Conservation (phyloP, 2,113 vertebrate genomes). For the Prionailurus viverrinus region DNA sequence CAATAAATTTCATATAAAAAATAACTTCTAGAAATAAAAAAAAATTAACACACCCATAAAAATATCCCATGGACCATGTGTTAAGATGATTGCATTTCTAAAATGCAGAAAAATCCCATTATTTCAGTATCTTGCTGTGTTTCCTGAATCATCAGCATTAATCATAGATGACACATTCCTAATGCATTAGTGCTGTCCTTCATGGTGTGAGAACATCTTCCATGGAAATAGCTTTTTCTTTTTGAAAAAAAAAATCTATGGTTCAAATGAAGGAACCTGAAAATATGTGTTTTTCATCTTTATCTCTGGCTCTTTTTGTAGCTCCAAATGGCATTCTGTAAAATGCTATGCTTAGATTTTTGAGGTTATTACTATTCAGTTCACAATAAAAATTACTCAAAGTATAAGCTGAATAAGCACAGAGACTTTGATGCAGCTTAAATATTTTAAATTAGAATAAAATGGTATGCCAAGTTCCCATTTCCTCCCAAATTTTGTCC, state of each 20-base stretch:
- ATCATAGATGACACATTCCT: constrained; percentile 80
- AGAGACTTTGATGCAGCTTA: constrained; percentile 18
- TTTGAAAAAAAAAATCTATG: constrained; percentile 7
- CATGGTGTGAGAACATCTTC: constrained; percentile 62
- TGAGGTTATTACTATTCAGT: constrained; percentile 8
- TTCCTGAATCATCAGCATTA: constrained; percentile 76
- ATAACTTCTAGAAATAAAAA: constrained; percentile 37
- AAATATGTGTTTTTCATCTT: constrained; percentile 62
- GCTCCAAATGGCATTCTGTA: neutral
- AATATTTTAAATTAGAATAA: constrained; percentile 51
- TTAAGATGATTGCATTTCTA: constrained; percentile 65
- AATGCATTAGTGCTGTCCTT: constrained; percentile 76
- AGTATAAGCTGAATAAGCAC: constrained; percentile 32
- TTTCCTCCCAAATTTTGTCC: neutral
- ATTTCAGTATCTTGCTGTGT: constrained; percentile 76
- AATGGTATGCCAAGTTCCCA: neutral
- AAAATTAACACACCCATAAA: constrained; percentile 16
- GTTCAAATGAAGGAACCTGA: constrained; percentile 62
- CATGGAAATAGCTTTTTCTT: constrained; percentile 52
- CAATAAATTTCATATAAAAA: neutral
- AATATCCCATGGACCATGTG: neutral
- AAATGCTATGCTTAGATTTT: constrained; percentile 8
- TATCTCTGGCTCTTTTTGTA: constrained; percentile 27
- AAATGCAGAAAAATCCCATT: constrained; percentile 74
- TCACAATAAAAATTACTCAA: constrained; percentile 62